A percentile compares a stretch with the other conserved stretches of the same genome.
Evolutionary conservation across 2,888 invertebrate genomes (phyloP).

Genomic region (Xestia xanthographa): DNA sequence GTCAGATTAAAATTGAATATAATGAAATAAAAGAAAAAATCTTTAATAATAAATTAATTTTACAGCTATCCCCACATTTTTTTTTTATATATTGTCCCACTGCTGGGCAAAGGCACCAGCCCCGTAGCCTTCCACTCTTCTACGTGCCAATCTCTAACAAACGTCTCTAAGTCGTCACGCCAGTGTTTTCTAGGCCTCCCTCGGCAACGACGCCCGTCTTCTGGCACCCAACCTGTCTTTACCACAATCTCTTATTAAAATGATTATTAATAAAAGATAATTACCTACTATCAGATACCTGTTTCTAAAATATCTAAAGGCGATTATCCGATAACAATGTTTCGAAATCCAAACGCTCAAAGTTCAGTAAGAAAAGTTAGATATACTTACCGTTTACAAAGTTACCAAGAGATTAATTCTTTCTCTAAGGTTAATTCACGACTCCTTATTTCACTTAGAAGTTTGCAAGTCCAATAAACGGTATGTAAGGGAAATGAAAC

Average conservation of each 20-base stretch:
- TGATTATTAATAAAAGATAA: slow-evolving; percentile 14
- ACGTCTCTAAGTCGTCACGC: too few relatives aligned
- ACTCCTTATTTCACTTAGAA: neutral
- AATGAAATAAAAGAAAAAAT: neutral
- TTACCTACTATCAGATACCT: slow-evolving; percentile 16
- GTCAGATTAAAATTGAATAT: neutral
- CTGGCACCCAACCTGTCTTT: too few relatives aligned
- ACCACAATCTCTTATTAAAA: slow-evolving; percentile 1
- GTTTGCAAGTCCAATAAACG: neutral
- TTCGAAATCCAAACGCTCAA: slow-evolving; percentile 17
- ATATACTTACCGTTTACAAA: neutral
- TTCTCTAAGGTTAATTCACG: too few relatives aligned
- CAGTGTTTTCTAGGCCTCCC: too few relatives aligned
- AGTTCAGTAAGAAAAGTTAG: slow-evolving; percentile 4
- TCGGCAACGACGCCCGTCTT: too few relatives aligned
- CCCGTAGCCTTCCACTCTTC: too few relatives aligned
- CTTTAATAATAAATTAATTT: neutral
- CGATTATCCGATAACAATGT: slow-evolving; percentile 30
- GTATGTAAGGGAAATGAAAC: neutral
- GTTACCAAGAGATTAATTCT: neutral
- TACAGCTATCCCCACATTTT: slow-evolving; percentile 2
- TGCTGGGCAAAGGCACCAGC: too few relatives aligned
- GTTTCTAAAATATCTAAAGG: slow-evolving; percentile 14
- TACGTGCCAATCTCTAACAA: too few relatives aligned
- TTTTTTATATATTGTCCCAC: too few relatives aligned